phyloP scores from a whole-genome alignment of 2,888 invertebrate genomes.

The Standfussiana lucernea region DNA sequence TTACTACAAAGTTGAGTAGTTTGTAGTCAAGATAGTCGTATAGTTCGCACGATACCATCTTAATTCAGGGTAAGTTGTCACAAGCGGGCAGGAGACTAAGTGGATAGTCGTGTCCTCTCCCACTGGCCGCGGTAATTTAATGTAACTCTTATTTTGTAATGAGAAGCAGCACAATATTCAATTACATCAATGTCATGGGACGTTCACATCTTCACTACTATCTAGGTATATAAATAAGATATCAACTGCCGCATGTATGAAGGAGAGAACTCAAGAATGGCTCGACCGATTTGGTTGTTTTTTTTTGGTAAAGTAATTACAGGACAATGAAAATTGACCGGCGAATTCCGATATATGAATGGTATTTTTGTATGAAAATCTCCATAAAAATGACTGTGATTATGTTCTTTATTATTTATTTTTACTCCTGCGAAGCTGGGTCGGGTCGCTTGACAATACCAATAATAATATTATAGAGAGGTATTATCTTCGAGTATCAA shows the following conservation, averaged over 20 bases:
- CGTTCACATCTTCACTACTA: conserved; percentile 38
- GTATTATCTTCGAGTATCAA: not conserved
- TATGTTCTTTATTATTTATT: not conserved
- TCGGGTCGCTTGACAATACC: not conserved
- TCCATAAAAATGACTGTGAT: too few species aligned
- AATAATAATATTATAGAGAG: not conserved
- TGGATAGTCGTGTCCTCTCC: conserved; percentile 82
- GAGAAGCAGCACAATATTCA: conserved; percentile 74
- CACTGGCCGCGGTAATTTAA: conserved; percentile 75
- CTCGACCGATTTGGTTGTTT: not conserved
- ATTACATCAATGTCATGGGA: conserved; percentile 73
- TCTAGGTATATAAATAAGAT: not conserved
- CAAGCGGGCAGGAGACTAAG: conserved; percentile 74
- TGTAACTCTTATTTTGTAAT: conserved; percentile 79
- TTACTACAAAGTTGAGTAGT: conserved; percentile 71
- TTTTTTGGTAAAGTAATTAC: not conserved
- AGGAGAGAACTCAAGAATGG: not conserved
- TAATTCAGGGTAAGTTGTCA: conserved; percentile 76
- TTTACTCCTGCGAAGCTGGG: not conserved
- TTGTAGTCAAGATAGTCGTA: conserved; percentile 57
- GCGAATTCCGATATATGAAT: not conserved
- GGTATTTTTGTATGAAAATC: too few species aligned
- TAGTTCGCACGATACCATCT: conserved; percentile 58
- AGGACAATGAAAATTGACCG: not conserved
- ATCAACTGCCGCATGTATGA: not conserved